phyloP scores from a whole-genome alignment of 30 jellyfish, hydroid and myxozoan species.

The Morbakka virulenta region DNA sequence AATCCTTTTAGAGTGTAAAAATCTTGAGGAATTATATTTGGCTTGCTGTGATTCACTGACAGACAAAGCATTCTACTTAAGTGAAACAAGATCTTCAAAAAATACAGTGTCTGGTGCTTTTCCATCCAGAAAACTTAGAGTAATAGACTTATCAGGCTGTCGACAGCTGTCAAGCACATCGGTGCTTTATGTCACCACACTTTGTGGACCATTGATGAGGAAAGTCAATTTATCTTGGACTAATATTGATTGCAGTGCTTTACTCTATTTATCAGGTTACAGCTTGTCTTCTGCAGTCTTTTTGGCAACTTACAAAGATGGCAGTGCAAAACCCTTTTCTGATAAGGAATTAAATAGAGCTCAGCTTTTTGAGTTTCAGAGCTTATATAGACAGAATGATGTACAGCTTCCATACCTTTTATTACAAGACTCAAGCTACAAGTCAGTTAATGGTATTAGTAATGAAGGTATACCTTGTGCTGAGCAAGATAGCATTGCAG shows the following conservation, averaged over 20 bases:
- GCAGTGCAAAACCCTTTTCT: conserved; percentile 51
- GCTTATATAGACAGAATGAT: background rate
- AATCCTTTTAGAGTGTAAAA: background rate
- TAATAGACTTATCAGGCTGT: conserved; percentile 70
- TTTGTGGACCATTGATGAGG: conserved; percentile 61
- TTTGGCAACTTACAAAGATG: conserved; percentile 39
- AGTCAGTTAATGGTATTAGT: background rate
- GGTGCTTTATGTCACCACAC: conserved; percentile 31
- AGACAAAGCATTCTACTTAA: conserved; percentile 32
- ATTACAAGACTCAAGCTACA: background rate
- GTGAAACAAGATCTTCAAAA: background rate
- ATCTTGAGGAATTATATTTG: background rate
- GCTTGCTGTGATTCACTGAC: conserved; percentile 40
- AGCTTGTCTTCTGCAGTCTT: conserved; percentile 64
- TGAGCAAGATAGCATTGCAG: background rate
- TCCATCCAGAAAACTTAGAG: background rate
- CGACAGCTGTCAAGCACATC: conserved; percentile 45
- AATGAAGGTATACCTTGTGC: background rate
- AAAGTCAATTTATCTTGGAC: conserved; percentile 72
- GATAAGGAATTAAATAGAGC: conserved; percentile 46
- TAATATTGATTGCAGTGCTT: conserved; percentile 66
- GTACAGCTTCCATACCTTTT: background rate
- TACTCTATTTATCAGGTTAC: conserved; percentile 65
- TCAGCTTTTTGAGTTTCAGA: conserved; percentile 46
- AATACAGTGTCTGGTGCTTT: background rate